Base-by-base conservation (phyloP, 2,888 invertebrate species). In the Gastracanthus pulcherrimus region DNA sequence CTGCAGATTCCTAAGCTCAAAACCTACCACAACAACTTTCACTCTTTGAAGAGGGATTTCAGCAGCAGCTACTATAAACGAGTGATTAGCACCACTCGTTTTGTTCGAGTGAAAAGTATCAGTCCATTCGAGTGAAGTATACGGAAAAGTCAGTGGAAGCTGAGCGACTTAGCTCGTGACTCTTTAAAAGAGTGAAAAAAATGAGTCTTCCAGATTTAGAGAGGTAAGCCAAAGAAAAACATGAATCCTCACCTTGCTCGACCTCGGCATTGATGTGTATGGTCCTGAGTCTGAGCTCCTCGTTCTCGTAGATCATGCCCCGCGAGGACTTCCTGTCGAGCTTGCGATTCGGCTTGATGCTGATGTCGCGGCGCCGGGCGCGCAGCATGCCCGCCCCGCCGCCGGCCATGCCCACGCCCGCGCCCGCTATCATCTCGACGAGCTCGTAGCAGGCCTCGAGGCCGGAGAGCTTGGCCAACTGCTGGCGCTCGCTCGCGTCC, bases 221-320 rank as follows among this genome's bases (percentile, higher is more conserved):
- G n/a, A n/a, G n/a, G n/a, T n/a, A n/a, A n/a, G n/a, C n/a, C n/a
- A n/a, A 19, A 5, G 13, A 36, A 2, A 16, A 45, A 31, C 3
- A n/a, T 3, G 19, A 4, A 26, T 7, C 7, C 23, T 71, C 45
- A 97, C 97, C 97, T 94, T 96, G 94, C 92, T 98, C 98, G 70
- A 98, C 97, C 93, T 97, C 97, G 79, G 97, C 97, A 91, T 97
- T 97, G 89, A 97, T 97, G 89, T 97, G 97, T 91, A 97, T 97
- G 45, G 97, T 97, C 88, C 97, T 94, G 90, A 97, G 92, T 86
- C 98, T 93, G 74, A 98, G 93, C 92, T 97, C 98, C 90, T 98
- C 98, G 94, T 98, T 98, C 93, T 98, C 98, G 93, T 96, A 97
- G 87, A 97, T 95, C 97, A 97, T 97, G 85, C 97, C 97, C 91